Evolutionary conservation across 2,888 invertebrate genomes (phyloP).

Genomic region (Clitarchus hookeri): DNA sequence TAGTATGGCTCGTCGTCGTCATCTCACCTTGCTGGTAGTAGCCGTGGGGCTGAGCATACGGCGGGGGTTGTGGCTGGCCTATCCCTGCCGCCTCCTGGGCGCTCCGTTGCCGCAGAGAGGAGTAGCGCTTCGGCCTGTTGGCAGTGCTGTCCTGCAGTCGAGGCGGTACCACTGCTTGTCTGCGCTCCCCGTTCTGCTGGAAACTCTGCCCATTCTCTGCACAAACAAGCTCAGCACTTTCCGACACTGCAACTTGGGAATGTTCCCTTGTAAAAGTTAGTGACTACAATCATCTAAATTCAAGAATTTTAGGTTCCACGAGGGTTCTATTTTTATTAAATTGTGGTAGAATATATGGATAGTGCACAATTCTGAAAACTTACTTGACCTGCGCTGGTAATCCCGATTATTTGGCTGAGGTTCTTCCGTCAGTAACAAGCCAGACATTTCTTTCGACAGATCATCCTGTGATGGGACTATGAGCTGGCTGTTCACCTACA

Average conservation of each 20-base stretch:
- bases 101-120: slow-evolving; percentile 65
- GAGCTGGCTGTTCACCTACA: slow-evolving; percentile 27
- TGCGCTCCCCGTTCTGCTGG: slow-evolving; percentile 28
- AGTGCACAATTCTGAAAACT: neutral
- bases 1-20: too few relatives aligned
- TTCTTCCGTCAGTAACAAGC: slow-evolving; percentile 26
- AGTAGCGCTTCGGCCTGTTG: slow-evolving; percentile 68
- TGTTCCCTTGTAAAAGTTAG: too few relatives aligned
- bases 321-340: too few relatives aligned
- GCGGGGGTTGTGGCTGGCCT: slow-evolving; percentile 41
- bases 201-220: slow-evolving; percentile 30
- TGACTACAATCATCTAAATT: too few relatives aligned
- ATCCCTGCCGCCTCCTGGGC: slow-evolving; percentile 59
- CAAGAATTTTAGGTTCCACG: too few relatives aligned
- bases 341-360: too few relatives aligned
- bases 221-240: too few relatives aligned
- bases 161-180: slow-evolving; percentile 43
- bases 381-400: neutral
- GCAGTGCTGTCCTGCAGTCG: slow-evolving; percentile 48
- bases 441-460: slow-evolving; percentile 31
- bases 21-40: neutral
- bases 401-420: slow-evolving; percentile 1
- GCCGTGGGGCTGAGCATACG: slow-evolving; percentile 33
- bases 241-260: too few relatives aligned
- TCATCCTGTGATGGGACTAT: slow-evolving; percentile 30